Evolutionary conservation across 2,113 vertebrate species (phyloP).

Genomic region (Gadus macrocephalus): DNA sequence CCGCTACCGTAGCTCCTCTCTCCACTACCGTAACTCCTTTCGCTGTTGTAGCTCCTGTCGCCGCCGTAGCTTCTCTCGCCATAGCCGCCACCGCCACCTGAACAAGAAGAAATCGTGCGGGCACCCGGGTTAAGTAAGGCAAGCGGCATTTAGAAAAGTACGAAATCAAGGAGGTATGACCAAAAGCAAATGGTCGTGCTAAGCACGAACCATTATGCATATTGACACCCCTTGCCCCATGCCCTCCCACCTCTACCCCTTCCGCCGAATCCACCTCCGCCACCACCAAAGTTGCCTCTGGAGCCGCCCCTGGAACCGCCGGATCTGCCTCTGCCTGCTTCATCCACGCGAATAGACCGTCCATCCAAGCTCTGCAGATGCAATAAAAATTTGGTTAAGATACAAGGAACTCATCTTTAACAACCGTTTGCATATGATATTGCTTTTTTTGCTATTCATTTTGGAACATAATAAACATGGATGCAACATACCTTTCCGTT

Average conservation of each 20-base stretch:
- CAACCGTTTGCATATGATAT: too few relatives aligned
- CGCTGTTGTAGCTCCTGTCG: slow-evolving; percentile 45
- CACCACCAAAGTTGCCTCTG: slow-evolving; percentile 30
- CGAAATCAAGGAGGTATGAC: slow-evolving; percentile 20
- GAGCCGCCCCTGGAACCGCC: slow-evolving; percentile 70
- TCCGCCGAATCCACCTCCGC: slow-evolving; percentile 51
- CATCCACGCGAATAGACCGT: slow-evolving; percentile 89
- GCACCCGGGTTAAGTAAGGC: neutral
- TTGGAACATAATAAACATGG: neutral
- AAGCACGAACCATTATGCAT: slow-evolving; percentile 13
- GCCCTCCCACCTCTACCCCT: slow-evolving; percentile 82
- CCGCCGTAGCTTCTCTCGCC: slow-evolving; percentile 64
- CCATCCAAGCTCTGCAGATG: slow-evolving; percentile 85
- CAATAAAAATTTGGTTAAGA: neutral
- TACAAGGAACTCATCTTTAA: neutral
- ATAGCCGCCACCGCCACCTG: slow-evolving; percentile 28
- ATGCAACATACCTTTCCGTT: slow-evolving; percentile 85
- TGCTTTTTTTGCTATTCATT: too few relatives aligned
- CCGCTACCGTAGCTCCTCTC: slow-evolving; percentile 57
- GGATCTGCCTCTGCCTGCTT: slow-evolving; percentile 85
- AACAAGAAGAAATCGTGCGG: neutral
- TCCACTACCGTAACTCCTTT: slow-evolving; percentile 73
- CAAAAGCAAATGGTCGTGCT: slow-evolving; percentile 22
- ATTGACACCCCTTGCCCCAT: slow-evolving; percentile 65
- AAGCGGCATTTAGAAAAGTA: neutral